Base-by-base conservation (phyloP, 2,113 vertebrate species). In the Plotosus lineatus region DNA sequence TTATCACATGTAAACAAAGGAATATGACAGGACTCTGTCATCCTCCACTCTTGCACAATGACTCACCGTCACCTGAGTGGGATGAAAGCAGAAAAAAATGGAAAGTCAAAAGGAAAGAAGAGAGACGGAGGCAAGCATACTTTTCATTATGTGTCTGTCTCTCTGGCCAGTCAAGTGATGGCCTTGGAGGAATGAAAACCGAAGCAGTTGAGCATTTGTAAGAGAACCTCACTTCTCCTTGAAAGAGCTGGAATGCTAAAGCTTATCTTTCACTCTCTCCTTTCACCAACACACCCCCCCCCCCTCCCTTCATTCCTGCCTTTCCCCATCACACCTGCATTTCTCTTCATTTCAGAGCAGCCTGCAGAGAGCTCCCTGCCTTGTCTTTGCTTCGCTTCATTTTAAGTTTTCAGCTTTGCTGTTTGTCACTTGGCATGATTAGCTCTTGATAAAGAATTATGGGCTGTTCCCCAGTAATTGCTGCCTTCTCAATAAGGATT, bases 101-200 rank as follows among this genome's bases (percentile, higher is more conserved):
- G 26, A 33, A 33, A 73, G 46, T 36, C 36, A 14, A 78, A 28
- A 55, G 51, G 42, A 46, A 40, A 48, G 53, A 21, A 12, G 72
- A 26, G 36, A 66, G 33, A 38, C 50, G 50, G 15, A 28, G 60
- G 73, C 56, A 48, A 38, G 80, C 7, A 28, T 73, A 76, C 79
- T 60, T 86, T 84, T 88, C 71, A 83, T 50, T 63, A 53, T 42
- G 77, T 46, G 51, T 66, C 50, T 63, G 46, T 80, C 71, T 85
- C 81, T 88, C 78, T 82, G 81, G 76, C 73, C 28, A 78, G 76
- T 75, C 82, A 80, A 89, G 69, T 80, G 87, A 80, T 87, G 89
- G 88, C 89, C 91, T 93, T 90, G 88, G 81, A 72, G 55, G 3
- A 50, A 51, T 87, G 90, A 85, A 81, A 83, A 88, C 73, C 66